These are phyloP conservation scores for Geococcyx californianus DNA, from an alignment of 2,113 vertebrate genomes.

Conservation along the genomic window DNA sequence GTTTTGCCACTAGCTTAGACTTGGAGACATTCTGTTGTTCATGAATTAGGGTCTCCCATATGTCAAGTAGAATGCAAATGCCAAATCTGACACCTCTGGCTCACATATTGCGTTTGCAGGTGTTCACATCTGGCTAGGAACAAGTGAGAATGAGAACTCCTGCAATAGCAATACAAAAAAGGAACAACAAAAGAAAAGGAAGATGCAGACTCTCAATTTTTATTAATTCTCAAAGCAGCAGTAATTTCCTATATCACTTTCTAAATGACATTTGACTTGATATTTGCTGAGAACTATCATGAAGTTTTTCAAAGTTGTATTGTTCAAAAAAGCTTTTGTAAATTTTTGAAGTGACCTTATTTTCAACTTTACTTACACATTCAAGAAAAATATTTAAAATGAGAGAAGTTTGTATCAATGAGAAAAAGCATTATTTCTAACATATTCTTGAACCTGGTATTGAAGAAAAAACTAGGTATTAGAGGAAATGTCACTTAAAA, in stretches of 20 bases:
- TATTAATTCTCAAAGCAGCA: conserved; percentile 47
- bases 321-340: not conserved
- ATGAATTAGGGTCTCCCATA: conserved; percentile 53
- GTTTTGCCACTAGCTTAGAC: conserved; percentile 35
- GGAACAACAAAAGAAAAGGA: not conserved
- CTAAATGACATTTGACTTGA: conserved; percentile 12
- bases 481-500: not conserved
- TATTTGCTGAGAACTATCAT: conserved; percentile 1
- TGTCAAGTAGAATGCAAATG: conserved; percentile 1
- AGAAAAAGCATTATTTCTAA: not conserved
- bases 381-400: not conserved
- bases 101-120: conserved; percentile 59
- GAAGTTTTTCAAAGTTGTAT: not conserved
- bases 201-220: not conserved
- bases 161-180: conserved; percentile 61
- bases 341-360: not conserved
- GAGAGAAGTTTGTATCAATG: not conserved
- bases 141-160: conserved; percentile 61
- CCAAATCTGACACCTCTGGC: conserved; percentile 70
- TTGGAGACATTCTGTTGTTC: conserved; percentile 41
- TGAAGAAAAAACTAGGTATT: not conserved
- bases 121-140: conserved; percentile 68
- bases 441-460: not conserved
- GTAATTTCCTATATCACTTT: conserved; percentile 37
- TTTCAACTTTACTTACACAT: not conserved